Evolutionary conservation across 2,888 invertebrate species (phyloP), one percentile per base, ranked within the genome.

Genomic region (Saturnia japonica): DNA sequence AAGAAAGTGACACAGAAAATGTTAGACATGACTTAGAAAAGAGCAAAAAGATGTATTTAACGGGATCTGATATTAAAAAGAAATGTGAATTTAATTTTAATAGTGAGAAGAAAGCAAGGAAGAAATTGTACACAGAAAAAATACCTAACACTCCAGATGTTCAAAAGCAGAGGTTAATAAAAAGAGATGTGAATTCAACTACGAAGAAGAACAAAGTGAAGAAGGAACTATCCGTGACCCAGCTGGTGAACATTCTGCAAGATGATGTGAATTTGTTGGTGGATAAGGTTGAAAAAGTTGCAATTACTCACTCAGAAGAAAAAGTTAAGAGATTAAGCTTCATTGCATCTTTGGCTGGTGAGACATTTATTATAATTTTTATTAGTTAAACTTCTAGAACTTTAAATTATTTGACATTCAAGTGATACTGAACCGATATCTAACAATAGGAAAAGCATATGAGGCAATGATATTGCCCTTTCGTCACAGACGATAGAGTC

Each of bases 341-440:
- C 80, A 82, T 95, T 72, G 94, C 91, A 68, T 95, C 95, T 66
- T 86, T 95, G 73, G 94, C 95, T 82, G 94, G 95, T 95, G 86
- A 75, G 70, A 51, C 40, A n/a, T 62, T 47, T 67, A 19, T 54
- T 60, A 51, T 40, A 16, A 22, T 40, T 47, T 19, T 22, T 45
- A 14, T 3, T 14, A 45, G 2, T 45, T 16, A 12, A 16, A 45
- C 1, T 34, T 6, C 34, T 34, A 34, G 6, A 34, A 34, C n/a
- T n/a, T n/a, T 34, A 34, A 34, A 34, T 34, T 34, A 34, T n/a
- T n/a, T n/a, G n/a, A n/a, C n/a, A n/a, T n/a, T n/a, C n/a, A n/a
- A n/a, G n/a, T n/a, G n/a, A n/a, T n/a, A n/a, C n/a, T n/a, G n/a
- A n/a, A n/a, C n/a, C 34, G 34, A 34, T 34, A 34, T 34, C 34